These are phyloP conservation scores for Akabosia matsudoensis DNA, from an alignment of 1,140 invertebrate genomes.

Conservation along the genomic window DNA sequence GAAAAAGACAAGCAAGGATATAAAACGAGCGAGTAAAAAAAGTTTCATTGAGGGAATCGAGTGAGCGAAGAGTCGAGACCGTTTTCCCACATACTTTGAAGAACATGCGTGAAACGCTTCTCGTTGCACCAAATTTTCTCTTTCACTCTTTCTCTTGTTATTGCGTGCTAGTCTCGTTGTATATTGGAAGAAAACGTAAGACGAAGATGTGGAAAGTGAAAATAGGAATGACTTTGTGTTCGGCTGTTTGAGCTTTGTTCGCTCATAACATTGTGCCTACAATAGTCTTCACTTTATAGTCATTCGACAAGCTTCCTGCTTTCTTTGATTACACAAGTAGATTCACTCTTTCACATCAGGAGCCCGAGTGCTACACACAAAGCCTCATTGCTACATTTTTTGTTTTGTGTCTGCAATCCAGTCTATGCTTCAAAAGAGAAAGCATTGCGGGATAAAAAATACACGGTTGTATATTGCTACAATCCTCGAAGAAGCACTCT, in stretches of 20 bases:
- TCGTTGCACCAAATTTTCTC: conserved; percentile 16
- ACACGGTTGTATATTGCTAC: no score
- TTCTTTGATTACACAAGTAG: no score
- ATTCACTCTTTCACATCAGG: no score
- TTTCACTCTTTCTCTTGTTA: neutral
- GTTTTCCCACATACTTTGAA: conserved; percentile 43
- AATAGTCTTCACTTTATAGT: neutral
- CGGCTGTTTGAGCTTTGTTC: conserved; percentile 42
- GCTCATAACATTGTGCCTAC: conserved; percentile 41
- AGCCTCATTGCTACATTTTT: no score
- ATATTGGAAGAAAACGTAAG: neutral
- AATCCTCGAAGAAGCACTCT: no score
- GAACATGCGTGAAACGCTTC: conserved; percentile 43
- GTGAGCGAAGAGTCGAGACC: conserved; percentile 17
- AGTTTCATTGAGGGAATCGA: conserved; percentile 30
- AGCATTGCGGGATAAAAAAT: no score
- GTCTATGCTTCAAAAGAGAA: no score
- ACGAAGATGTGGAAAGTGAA: neutral
- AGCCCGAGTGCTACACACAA: no score
- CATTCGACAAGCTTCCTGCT: no score
- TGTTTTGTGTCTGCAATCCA: no score
- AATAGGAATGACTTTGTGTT: conserved; percentile 43
- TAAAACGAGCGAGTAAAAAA: conserved; percentile 22
- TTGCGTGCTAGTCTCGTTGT: neutral
- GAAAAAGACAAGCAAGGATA: conserved; percentile 6